Percentiles rank a stretch among this genome's conserved stretches.
Conservation (phyloP, 2,888 invertebrate genomes). For the Hermaeophaga mercurialis region DNA sequence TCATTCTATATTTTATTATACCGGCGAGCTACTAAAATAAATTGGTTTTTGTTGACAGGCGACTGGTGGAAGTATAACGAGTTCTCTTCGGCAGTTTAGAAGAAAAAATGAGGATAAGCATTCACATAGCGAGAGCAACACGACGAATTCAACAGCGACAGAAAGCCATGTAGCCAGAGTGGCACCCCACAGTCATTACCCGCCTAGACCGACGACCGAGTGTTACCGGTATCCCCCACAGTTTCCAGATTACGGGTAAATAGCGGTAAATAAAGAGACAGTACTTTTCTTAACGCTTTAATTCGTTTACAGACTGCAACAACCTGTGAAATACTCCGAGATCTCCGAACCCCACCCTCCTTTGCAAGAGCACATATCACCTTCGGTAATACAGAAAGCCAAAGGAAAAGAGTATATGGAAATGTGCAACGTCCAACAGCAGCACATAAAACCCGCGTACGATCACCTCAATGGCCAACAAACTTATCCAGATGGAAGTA, state of each 20-base stretch:
- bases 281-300: background rate
- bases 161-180: slow-evolving; percentile 54
- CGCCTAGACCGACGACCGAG: slow-evolving; percentile 44
- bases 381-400: slow-evolving; percentile 48
- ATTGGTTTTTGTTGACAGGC: too few species aligned
- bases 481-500: slow-evolving; percentile 37
- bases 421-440: slow-evolving; percentile 50
- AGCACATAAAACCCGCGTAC: slow-evolving; percentile 46
- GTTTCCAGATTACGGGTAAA: slow-evolving; percentile 50
- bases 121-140: slow-evolving; percentile 30
- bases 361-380: slow-evolving; percentile 42
- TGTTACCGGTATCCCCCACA: slow-evolving; percentile 46
- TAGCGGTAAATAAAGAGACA: background rate
- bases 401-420: slow-evolving; percentile 53
- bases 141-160: slow-evolving; percentile 27
- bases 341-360: slow-evolving; percentile 44
- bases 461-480: slow-evolving; percentile 40
- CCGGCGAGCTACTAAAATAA: too few species aligned
- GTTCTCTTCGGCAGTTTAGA: slow-evolving; percentile 53
- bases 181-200: slow-evolving; percentile 55
- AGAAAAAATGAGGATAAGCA: slow-evolving; percentile 52
- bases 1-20: too few species aligned
- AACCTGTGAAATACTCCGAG: slow-evolving; percentile 54
- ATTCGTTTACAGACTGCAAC: slow-evolving; percentile 25
- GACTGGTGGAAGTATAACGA: slow-evolving; percentile 48